Percentiles rank a stretch among this genome's conserved stretches.
These are phyloP conservation scores for Sminthurides aquaticus DNA, from an alignment of 2,888 invertebrate species.

Conservation along the genomic window DNA sequence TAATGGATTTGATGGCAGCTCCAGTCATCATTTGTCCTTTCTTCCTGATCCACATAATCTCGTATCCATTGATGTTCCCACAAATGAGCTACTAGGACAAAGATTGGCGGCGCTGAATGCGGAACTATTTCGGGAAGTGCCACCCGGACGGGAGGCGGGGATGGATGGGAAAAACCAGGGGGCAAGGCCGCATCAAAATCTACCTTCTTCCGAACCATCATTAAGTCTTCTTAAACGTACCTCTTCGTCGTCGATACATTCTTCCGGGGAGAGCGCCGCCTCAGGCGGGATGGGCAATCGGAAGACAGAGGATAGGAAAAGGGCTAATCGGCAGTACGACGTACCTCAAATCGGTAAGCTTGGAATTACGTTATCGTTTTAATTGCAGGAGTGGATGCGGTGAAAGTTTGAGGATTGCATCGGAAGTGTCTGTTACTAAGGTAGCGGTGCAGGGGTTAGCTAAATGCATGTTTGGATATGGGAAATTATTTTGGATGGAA, in stretches of 20 bases:
- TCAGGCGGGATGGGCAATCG: constrained; percentile 13
- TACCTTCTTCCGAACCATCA: constrained; percentile 9
- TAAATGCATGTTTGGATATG: no score
- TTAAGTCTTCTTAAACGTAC: constrained; percentile 22
- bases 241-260: constrained; percentile 1
- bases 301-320: constrained; percentile 26
- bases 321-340: constrained; percentile 38
- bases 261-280: not conserved
- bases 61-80: constrained; percentile 10
- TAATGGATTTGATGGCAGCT: not conserved
- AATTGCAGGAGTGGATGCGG: no score
- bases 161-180: not conserved
- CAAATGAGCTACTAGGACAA: constrained; percentile 16
- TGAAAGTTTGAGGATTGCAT: no score
- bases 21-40: constrained; percentile 14
- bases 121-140: constrained; percentile 8
- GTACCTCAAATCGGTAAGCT: constrained; percentile 43
- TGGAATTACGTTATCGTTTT: no score
- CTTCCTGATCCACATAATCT: constrained; percentile 15
- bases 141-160: not conserved
- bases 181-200: not conserved
- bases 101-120: constrained; percentile 19
- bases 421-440: no score
- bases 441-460: no score
- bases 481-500: no score